These are phyloP conservation scores for Iphiclides podalirius DNA, from an alignment of 2,888 invertebrate species.

Conservation along the genomic window DNA sequence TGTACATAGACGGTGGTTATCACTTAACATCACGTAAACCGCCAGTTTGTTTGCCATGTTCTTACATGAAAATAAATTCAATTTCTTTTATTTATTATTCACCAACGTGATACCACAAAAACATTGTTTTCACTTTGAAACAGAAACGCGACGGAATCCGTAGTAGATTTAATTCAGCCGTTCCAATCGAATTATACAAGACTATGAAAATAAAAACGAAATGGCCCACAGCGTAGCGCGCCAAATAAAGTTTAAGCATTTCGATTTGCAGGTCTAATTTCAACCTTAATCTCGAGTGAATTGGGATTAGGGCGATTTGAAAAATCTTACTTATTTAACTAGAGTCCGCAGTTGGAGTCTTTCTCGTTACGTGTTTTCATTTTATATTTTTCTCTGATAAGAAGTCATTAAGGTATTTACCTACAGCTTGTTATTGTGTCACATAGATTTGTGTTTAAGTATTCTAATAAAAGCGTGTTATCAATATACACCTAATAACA, in stretches of 20 bases:
- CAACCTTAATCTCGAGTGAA: slow-evolving; percentile 29
- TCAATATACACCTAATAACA: no score
- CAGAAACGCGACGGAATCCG: background rate
- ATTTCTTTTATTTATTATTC: no score
- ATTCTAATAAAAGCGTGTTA: no score
- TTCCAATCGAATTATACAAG: slow-evolving; percentile 60
- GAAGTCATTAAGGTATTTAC: slow-evolving; percentile 75
- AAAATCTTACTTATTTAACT: background rate
- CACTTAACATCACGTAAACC: no score
- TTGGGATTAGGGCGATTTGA: background rate
- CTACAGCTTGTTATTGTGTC: no score
- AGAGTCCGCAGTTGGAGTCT: slow-evolving; percentile 26
- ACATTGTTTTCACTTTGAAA: no score
- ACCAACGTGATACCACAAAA: no score
- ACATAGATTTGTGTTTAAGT: no score
- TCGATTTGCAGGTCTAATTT: slow-evolving; percentile 27
- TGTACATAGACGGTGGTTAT: no score
- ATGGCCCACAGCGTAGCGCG: slow-evolving; percentile 30
- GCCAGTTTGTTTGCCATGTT: no score
- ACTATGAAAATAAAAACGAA: slow-evolving; percentile 55
- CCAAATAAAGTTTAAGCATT: slow-evolving; percentile 28
- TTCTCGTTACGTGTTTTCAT: slow-evolving; percentile 49
- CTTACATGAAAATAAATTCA: no score
- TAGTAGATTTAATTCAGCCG: slow-evolving; percentile 39
- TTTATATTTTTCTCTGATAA: slow-evolving; percentile 54